phyloP scores from a whole-genome alignment of 2,797 vertebrate species.

The Psittacula derbiana region DNA sequence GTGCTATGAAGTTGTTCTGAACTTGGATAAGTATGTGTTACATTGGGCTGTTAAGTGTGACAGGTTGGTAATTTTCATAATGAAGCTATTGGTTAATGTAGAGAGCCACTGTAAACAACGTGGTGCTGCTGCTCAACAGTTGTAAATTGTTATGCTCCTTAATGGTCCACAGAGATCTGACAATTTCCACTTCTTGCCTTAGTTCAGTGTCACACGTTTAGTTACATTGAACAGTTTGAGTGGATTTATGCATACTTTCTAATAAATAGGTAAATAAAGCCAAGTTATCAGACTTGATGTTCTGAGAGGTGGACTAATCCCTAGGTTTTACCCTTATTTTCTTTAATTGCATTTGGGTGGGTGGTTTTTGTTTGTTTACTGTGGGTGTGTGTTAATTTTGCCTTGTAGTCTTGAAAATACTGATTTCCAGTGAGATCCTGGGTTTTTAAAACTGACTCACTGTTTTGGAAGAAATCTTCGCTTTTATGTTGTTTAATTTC shows the following conservation, averaged over 20 bases:
- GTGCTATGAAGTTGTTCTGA: not conserved
- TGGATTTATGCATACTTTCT: not conserved
- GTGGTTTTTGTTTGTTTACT: not conserved
- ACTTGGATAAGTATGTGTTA: not conserved
- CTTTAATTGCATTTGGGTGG: not conserved
- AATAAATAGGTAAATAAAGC: not conserved
- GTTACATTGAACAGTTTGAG: not conserved
- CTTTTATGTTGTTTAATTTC: not conserved
- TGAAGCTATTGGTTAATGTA: not conserved
- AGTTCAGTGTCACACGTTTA: not conserved
- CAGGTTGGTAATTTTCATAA: not conserved
- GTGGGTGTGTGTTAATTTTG: not conserved
- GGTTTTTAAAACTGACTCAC: not conserved
- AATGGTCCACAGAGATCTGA: not conserved
- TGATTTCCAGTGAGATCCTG: not conserved
- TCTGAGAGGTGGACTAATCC: not conserved
- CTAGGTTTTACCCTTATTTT: not conserved
- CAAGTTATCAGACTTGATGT: not conserved
- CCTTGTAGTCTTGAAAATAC: not conserved
- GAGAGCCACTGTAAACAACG: not conserved
- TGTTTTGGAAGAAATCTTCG: not conserved
- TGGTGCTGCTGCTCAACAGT: not conserved
- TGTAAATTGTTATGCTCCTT: not conserved
- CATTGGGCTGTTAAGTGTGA: not conserved
- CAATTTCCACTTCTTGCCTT: not conserved